Base-by-base conservation (phyloP, 1,140 invertebrate genomes). In the Aphis gossypii region DNA sequence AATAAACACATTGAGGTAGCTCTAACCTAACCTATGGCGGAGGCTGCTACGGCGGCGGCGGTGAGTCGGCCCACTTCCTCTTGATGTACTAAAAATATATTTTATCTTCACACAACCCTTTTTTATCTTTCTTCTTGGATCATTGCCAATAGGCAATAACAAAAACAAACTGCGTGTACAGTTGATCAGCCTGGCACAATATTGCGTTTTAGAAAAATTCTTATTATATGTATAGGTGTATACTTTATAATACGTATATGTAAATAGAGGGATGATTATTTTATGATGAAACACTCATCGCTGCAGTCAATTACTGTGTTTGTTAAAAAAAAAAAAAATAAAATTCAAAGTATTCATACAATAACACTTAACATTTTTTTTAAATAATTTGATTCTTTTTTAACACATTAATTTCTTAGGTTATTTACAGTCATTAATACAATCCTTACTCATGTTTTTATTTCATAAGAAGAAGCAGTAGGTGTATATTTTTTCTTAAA, bases 1-100 rank as follows among this genome's bases (percentile, higher is more conserved):
- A 90, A 90, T 60, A 60, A 25, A 60, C 51, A 21, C 35, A 38
- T 25, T 38, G 35, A 56, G 48, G 21, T 54, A 51, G 41, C 23
- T 68, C 60, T 35, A 35, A 35, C 35, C 35, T 35, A 35, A 35
- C 35, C 35, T 76, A 76, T 20, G 14, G 9, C 30, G 35, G 46
- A 9, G n/a, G 18, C 23, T 21, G 20, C 44, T 35, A 23, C 21
- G 23, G 38, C 1, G 3, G 3, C 35, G 23, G 23, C 51, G 8
- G 35, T 9, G 35, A 20, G 35, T 25, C 48, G n/a, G 23, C 25
- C 88, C 35, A 41, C 21, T 56, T 41, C 51, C 88, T 90, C 54
- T 90, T 44, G 54, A 41, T 41, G 35, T 90, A 60, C 51, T 56
- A 90, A 90, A 90, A 90, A 90, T 90, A 90, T 38, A 76, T 76